Evolutionary conservation across 1,140 invertebrate species (phyloP), one percentile per base, ranked within the genome.

Genomic region (Conus betulinus): DNA sequence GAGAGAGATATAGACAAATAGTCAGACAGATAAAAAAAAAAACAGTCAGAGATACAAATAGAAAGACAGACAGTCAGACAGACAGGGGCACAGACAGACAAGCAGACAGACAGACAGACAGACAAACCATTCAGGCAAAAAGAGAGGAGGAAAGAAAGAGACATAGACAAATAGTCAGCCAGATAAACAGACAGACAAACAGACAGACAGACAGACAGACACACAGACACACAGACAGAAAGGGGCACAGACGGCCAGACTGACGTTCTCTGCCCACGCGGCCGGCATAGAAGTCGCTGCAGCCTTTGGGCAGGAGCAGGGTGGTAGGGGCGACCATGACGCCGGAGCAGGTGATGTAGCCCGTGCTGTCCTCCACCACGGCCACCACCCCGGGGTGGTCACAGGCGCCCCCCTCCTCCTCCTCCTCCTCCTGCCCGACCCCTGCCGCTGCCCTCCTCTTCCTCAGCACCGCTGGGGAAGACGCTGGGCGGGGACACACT

Each of bases 91-190:
- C 13, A 71, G 20, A 71, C 13, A 23, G 67, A 71, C 0, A n/a
- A 71, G 20, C 67, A 71, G 67, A 71, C 67, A 71, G 67, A 71
- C 67, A 71, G 67, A 71, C 67, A 71, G 20, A 71, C 60, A 63
- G 4, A 63, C 60, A 63, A 20, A 63, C 10, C 60, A 63, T 1
- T 63, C 60, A 63, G 67, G 20, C 67, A 71, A 20, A 71, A 20
- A 81, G 39, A 15, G 23, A 52, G 10, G 7, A 23, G 15, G 10
- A 81, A 2, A 0, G 20, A 81, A 23, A 81, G 39, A 53, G 13
- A 52, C 5, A 13, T 15, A 81, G 39, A 52, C 51, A 52, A 3
- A 52, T 3, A 13, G 7, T 8, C 79, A 52, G 0, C 3, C 51
- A 53, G 13, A 81, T 3, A 53, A 5, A 17, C 39, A 52, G 4